Evolutionary conservation across 2,797 vertebrate species (phyloP), one percentile per base, ranked within the genome.

Genomic region (Anas acuta): DNA sequence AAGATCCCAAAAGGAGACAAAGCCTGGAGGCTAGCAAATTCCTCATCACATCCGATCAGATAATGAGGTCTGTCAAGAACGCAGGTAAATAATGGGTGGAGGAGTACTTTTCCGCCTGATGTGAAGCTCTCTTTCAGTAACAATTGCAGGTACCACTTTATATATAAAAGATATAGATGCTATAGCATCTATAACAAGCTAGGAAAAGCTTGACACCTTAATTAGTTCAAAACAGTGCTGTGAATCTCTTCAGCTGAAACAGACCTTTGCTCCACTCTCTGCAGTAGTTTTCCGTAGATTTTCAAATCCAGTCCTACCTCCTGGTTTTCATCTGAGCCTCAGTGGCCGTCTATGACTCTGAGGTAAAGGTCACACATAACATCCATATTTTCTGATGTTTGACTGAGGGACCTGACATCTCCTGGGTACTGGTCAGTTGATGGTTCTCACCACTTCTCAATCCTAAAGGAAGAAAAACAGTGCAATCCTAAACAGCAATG

Each of bases 261-360:
- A 84, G 22, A 54, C 7, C 6, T 73, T 72, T 73, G 3, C 54
- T 84, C 26, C 8, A 13, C 32, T 93, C 32, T 66, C 47, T 58
- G 0, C 0, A 0, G 62, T 21, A 53, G 30, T 77, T 74, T 74
- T 57, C 49, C 30, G 35, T 2, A 37, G 43, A 70, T 70, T 92
- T 88, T 67, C 21, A 65, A 71, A 84, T 58, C 53, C 32, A 45
- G n/a, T 32, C 10, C 9, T 37, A 35, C 7, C 1, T 11, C 61
- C 26, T 13, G 6, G 7, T 28, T 82, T 43, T 75, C 5, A 1
- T 25, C 26, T 32, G 26, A 62, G 51, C 8, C 20, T 83, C 28
- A 26, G 45, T 3, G 3, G 67, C 45, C n/a, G 14, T 33, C 39
- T 79, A 65, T 7, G 47, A 56, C 51, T 71, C 70, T 30, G 64